Evolutionary conservation across 2,113 vertebrate species (phyloP).

Genomic region (Coptodon rendalli): DNA sequence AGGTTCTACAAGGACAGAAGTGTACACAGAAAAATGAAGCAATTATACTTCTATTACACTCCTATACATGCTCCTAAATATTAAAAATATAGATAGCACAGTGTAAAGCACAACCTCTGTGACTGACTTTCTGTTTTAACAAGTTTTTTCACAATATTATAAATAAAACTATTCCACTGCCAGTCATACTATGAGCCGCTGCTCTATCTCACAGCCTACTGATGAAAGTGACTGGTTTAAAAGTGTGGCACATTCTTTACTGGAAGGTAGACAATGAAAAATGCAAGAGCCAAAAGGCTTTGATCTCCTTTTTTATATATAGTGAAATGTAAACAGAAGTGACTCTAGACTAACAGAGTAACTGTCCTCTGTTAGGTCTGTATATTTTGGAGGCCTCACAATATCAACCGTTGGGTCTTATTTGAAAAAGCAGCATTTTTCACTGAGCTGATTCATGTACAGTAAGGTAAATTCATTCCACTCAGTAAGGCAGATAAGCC

Average conservation of each 20-base stretch:
- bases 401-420: background rate
- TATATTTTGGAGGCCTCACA: background rate
- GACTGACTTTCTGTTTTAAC: background rate
- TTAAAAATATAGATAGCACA: background rate
- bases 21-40: background rate
- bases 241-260: background rate
- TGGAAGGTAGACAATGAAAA: background rate
- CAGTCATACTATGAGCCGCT: background rate
- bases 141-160: background rate
- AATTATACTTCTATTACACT: background rate
- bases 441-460: slow-evolving; percentile 10
- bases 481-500: slow-evolving; percentile 12
- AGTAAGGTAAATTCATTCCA: slow-evolving; percentile 17
- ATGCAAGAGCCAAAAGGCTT: background rate
- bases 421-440: slow-evolving; percentile 4
- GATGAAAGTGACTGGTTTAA: background rate
- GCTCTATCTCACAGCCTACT: background rate
- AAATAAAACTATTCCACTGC: background rate
- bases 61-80: background rate
- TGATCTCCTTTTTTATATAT: background rate
- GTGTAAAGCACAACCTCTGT: background rate
- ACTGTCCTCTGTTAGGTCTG: background rate
- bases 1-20: background rate
- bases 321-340: background rate
- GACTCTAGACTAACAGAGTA: background rate